A percentile compares a stretch with the other conserved stretches of the same genome.
Conservation (phyloP, 1,140 invertebrate genomes). For the Aphelenchoides besseyi region DNA sequence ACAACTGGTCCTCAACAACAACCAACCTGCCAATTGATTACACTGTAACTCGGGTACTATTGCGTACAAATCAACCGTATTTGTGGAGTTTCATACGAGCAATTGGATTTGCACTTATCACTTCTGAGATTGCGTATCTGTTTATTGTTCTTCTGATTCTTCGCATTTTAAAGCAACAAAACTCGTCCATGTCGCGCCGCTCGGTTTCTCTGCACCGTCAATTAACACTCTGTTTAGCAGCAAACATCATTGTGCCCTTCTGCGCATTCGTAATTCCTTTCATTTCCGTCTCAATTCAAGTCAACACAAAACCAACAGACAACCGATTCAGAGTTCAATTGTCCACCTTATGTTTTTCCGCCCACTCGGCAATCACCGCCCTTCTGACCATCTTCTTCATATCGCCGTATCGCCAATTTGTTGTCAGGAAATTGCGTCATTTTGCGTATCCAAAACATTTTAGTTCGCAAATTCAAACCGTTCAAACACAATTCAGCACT, state of each 20-base stretch:
- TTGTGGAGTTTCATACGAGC: not conserved
- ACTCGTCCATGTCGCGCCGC: not conserved
- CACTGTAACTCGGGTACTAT: not conserved
- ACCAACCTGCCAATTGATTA: not conserved
- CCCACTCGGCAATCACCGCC: not conserved
- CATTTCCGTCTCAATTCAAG: not conserved
- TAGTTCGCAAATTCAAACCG: not conserved
- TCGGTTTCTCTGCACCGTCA: constrained; percentile 1
- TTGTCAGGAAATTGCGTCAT: not conserved
- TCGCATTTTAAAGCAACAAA: not conserved
- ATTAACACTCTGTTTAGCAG: not conserved
- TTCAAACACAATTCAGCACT: not conserved
- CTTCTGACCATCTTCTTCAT: not conserved
- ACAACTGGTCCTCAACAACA: not conserved
- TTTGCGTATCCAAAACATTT: not conserved
- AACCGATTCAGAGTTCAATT: not conserved
- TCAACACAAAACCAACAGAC: not conserved
- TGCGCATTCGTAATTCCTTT: not conserved
- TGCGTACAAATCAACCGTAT: not conserved
- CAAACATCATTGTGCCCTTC: not conserved
- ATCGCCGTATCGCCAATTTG: not conserved
- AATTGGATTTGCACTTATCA: not conserved
- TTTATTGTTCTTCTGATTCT: not conserved
- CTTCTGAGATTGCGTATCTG: not conserved
- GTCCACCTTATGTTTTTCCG: not conserved